Conservation (phyloP, 2,888 invertebrate genomes). For the Eucera pruinosa region DNA sequence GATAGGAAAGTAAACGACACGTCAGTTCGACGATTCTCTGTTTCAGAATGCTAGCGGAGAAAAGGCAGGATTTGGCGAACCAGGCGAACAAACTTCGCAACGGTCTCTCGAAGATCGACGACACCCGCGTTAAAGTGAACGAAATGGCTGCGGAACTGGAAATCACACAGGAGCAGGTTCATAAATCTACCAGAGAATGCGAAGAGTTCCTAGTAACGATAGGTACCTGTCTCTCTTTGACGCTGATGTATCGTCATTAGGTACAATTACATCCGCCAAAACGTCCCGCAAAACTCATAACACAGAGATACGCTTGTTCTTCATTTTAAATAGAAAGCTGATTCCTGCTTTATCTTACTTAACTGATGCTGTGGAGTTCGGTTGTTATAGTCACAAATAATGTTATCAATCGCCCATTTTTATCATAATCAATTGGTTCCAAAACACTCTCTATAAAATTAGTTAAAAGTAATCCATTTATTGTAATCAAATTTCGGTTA, state of each 20-base stretch:
- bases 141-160: constrained; percentile 94
- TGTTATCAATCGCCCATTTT: too few species aligned
- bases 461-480: too few species aligned
- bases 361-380: too few species aligned
- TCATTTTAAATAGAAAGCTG: too few species aligned
- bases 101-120: constrained; percentile 94
- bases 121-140: constrained; percentile 92
- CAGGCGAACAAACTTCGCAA: constrained; percentile 92
- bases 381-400: too few species aligned
- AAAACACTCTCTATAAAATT: too few species aligned
- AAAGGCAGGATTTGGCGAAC: constrained; percentile 89
- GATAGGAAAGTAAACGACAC: neutral
- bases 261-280: too few species aligned
- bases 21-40: constrained; percentile 1
- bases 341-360: too few species aligned
- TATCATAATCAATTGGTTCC: too few species aligned
- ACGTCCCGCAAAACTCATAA: too few species aligned
- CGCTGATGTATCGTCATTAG: constrained; percentile 59
- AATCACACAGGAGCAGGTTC: constrained; percentile 90
- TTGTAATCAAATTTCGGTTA: too few species aligned
- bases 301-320: too few species aligned
- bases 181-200: constrained; percentile 92
- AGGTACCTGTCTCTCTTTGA: constrained; percentile 62
- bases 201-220: constrained; percentile 94
- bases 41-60: constrained; percentile 89